Conservation (phyloP, 2,113 vertebrate genomes). For the Phalacrocorax pelagicus region DNA sequence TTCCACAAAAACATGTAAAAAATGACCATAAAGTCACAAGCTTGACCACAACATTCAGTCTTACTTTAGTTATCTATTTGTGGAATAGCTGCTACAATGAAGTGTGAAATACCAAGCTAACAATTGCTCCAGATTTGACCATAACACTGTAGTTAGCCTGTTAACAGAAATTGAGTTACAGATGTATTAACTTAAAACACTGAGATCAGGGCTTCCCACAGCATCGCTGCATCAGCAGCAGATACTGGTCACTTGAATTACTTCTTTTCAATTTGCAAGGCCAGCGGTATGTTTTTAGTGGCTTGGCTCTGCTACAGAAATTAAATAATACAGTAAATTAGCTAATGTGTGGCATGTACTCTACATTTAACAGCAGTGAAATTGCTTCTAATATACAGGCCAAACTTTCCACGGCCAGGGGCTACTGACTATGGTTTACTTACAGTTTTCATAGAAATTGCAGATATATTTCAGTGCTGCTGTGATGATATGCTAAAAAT, state of each 20-base stretch:
- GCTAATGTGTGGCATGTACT: not conserved
- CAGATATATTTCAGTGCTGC: not conserved
- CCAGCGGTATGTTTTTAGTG: not conserved
- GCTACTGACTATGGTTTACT: not conserved
- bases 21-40: not conserved
- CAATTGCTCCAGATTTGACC: not conserved
- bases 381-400: not conserved
- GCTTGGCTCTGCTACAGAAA: not conserved
- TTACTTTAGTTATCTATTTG: not conserved
- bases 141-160: not conserved
- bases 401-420: not conserved
- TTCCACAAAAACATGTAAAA: not conserved
- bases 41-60: rapidly evolving
- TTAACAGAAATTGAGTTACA: not conserved
- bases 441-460: not conserved
- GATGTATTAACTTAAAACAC: not conserved
- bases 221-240: not conserved
- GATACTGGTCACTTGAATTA: not conserved
- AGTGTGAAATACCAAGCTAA: not conserved
- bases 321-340: not conserved
- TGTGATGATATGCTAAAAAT: not conserved
- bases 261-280: not conserved
- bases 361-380: not conserved
- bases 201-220: not conserved
- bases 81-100: not conserved